phyloP scores from a whole-genome alignment of 2,113 vertebrate genomes.

The Pseudorhombus dupliciocellatus region DNA sequence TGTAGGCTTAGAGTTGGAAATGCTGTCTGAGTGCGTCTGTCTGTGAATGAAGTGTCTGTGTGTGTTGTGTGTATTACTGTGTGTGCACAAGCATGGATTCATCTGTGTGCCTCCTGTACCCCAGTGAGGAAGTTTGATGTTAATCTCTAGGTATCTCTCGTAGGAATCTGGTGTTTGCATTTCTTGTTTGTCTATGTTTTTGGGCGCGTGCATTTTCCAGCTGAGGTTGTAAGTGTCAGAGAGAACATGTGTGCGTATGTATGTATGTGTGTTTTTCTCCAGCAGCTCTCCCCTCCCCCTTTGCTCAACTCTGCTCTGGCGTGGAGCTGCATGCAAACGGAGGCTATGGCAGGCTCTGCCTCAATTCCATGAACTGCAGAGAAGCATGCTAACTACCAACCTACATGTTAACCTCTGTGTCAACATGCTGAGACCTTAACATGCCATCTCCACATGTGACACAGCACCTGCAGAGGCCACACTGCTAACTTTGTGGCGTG shows the following conservation, averaged over 20 bases:
- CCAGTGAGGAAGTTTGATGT: conserved; percentile 41
- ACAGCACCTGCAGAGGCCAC: conserved; percentile 14
- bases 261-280: conserved; percentile 58
- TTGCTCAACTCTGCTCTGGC: conserved; percentile 47
- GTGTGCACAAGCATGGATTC: conserved; percentile 7
- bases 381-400: conserved; percentile 1
- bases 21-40: conserved; percentile 16
- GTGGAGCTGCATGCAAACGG: conserved; percentile 68
- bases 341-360: conserved; percentile 32
- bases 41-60: conserved; percentile 20
- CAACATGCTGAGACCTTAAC: conserved; percentile 16
- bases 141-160: conserved; percentile 11
- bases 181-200: conserved; percentile 3
- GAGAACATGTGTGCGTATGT: conserved; percentile 45
- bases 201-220: neutral
- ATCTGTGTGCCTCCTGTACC: conserved; percentile 15
- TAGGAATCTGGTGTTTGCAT: conserved; percentile 14
- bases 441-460: neutral
- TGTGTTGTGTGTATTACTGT: neutral
- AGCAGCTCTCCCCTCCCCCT: conserved; percentile 54
- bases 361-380: conserved; percentile 21
- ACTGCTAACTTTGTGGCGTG: conserved; percentile 16
- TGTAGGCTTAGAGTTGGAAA: conserved; percentile 37
- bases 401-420: conserved; percentile 7
- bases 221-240: neutral